A percentile compares a stretch with the other conserved stretches of the same genome.
Conservation (phyloP, 1,140 invertebrate species). For the Drosophila willistoni region DNA sequence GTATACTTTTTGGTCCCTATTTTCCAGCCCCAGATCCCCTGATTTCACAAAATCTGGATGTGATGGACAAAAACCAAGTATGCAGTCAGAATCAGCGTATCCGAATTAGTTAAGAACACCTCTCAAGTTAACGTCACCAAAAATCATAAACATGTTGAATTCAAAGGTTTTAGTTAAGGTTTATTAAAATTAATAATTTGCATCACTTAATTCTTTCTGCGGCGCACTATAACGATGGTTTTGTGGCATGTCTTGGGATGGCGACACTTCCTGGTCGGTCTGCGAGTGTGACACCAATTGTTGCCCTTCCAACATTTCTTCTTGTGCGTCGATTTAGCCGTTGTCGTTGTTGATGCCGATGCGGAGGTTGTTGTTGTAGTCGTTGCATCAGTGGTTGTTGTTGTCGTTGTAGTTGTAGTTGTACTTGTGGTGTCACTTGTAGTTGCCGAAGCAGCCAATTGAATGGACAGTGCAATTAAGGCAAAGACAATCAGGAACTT, state of each 20-base stretch:
- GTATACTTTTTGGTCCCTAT: too few relatives aligned
- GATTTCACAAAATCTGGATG: too few relatives aligned
- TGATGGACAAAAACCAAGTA: too few relatives aligned
- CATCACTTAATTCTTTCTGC: too few relatives aligned
- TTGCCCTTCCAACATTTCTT: slow-evolving; percentile 1
- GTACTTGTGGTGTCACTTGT: neutral
- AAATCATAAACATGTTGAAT: too few relatives aligned
- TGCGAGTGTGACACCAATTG: slow-evolving; percentile 9
- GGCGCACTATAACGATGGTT: neutral
- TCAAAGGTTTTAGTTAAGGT: too few relatives aligned
- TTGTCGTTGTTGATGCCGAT: neutral
- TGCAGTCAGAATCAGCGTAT: too few relatives aligned
- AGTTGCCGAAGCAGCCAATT: slow-evolving; percentile 6
- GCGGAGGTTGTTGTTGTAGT: neutral
- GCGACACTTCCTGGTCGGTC: neutral
- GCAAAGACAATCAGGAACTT: neutral
- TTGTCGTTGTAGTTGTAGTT: neutral
- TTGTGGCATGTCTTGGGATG: neutral
- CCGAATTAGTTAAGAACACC: too few relatives aligned
- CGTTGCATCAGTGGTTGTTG: neutral
- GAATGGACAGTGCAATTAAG: slow-evolving; percentile 2
- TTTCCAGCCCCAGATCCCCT: too few relatives aligned
- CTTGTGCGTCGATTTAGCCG: neutral
- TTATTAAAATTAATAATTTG: too few relatives aligned
- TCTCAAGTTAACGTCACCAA: too few relatives aligned